Conservation (phyloP, 2,888 invertebrate species). For the Troides oblongomaculatus region DNA sequence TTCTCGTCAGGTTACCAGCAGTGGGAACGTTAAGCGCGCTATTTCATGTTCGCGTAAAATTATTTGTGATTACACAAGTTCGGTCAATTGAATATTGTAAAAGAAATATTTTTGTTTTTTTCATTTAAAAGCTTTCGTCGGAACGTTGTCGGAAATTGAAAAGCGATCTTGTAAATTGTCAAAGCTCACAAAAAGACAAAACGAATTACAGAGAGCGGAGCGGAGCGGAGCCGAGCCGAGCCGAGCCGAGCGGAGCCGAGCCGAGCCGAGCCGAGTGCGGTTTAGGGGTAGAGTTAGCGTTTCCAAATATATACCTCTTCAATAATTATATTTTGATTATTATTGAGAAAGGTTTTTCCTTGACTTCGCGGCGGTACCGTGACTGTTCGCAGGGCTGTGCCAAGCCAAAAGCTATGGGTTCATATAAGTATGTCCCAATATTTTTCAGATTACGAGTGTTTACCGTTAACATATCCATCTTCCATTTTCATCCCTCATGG, state of each 20-base stretch:
- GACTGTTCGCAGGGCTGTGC: too few relatives aligned
- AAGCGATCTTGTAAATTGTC: slow-evolving; percentile 20
- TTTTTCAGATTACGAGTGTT: too few relatives aligned
- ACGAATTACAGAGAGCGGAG: slow-evolving; percentile 8
- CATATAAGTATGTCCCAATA: too few relatives aligned
- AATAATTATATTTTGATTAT: not conserved
- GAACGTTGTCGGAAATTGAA: slow-evolving; percentile 10
- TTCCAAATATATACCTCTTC: not conserved
- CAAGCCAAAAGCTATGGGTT: too few relatives aligned
- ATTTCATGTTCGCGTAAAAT: too few relatives aligned
- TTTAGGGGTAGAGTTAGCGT: not conserved
- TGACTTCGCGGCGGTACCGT: too few relatives aligned
- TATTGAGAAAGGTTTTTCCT: too few relatives aligned
- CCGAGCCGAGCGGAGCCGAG: not conserved
- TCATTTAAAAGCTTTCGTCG: slow-evolving; percentile 1
- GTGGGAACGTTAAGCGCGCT: too few relatives aligned
- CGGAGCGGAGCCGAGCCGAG: not conserved
- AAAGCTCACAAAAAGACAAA: slow-evolving; percentile 13
- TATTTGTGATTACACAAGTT: not conserved
- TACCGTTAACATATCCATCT: too few relatives aligned
- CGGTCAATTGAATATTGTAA: not conserved
- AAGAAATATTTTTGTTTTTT: slow-evolving; percentile 3
- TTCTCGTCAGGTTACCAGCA: too few relatives aligned
- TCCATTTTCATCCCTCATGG: too few relatives aligned
- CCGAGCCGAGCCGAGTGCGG: not conserved